Percentiles rank a stretch among this genome's conserved stretches.
Conservation (phyloP, 2,797 vertebrate species). For the Carapus acus region DNA sequence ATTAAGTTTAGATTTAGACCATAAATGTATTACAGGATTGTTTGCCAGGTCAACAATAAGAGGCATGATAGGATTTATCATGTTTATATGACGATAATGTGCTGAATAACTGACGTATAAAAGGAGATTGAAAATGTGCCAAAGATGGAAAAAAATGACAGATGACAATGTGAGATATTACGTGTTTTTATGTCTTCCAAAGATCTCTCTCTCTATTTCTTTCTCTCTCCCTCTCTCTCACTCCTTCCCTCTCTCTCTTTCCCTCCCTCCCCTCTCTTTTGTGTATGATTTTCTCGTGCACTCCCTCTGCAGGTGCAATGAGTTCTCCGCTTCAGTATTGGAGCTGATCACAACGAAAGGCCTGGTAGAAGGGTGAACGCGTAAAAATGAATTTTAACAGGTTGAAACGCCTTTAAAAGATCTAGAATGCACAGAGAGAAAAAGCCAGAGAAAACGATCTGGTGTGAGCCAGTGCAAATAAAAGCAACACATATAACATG, state of each 20-base stretch:
- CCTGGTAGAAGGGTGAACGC: slow-evolving; percentile 10
- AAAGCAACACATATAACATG: not conserved
- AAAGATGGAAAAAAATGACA: not conserved
- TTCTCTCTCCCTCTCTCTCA: no score
- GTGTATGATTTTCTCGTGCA: slow-evolving; percentile 3
- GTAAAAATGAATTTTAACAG: slow-evolving; percentile 15
- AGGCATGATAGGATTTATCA: no score
- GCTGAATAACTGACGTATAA: not conserved
- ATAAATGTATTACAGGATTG: no score
- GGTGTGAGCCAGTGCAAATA: slow-evolving; percentile 12
- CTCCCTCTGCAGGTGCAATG: slow-evolving; percentile 23
- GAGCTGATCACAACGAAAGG: slow-evolving; percentile 13
- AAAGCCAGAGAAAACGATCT: slow-evolving; percentile 3
- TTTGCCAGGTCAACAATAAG: no score
- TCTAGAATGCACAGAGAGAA: slow-evolving; percentile 9
- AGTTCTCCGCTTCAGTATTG: slow-evolving; percentile 32
- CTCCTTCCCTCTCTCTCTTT: no score
- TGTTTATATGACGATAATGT: not conserved
- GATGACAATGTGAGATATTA: not conserved
- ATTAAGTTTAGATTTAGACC: no score
- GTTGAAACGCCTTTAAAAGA: slow-evolving; percentile 18
- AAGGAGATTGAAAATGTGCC: slow-evolving; percentile 2
- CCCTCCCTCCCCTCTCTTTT: no score
- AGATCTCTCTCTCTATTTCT: no score
- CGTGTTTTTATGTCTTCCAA: no score